Evolutionary conservation across 2,113 vertebrate genomes (phyloP).

Genomic region (Motacilla alba): DNA sequence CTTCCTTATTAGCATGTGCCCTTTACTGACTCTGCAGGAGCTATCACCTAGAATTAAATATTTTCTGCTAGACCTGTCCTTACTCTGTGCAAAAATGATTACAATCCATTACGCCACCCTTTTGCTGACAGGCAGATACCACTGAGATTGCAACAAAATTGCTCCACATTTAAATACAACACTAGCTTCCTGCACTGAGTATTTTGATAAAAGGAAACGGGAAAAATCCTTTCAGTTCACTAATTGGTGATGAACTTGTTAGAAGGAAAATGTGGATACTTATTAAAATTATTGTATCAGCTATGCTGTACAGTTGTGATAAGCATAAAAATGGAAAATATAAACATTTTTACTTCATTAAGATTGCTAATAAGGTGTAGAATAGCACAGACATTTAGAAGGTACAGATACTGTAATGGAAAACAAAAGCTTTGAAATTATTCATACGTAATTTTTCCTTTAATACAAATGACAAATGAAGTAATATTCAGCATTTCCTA

Average conservation of each 20-base stretch:
- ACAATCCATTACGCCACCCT: conserved; percentile 81
- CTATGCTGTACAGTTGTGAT: background rate
- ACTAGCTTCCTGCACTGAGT: conserved; percentile 34
- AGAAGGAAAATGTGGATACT: background rate
- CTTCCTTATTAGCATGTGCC: conserved; percentile 79
- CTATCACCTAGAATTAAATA: conserved; percentile 91
- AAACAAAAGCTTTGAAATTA: conserved; percentile 13
- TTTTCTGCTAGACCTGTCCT: conserved; percentile 77
- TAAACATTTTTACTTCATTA: background rate
- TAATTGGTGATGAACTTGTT: background rate
- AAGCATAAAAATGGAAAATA: background rate
- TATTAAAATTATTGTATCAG: conserved; percentile 1
- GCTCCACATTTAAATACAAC: conserved; percentile 73
- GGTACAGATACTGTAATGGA: background rate
- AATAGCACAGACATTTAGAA: background rate
- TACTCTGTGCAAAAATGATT: conserved; percentile 83
- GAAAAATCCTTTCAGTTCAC: conserved; percentile 37
- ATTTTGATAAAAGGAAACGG: conserved; percentile 28
- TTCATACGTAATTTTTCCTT: conserved; percentile 41
- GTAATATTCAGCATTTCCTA: background rate
- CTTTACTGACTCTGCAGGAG: conserved; percentile 83
- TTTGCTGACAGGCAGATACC: conserved; percentile 84
- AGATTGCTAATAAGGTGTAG: background rate
- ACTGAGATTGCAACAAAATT: conserved; percentile 74
- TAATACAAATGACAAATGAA: background rate